Base-by-base conservation (phyloP, 2,797 vertebrate species). In the Sciurus vulgaris region DNA sequence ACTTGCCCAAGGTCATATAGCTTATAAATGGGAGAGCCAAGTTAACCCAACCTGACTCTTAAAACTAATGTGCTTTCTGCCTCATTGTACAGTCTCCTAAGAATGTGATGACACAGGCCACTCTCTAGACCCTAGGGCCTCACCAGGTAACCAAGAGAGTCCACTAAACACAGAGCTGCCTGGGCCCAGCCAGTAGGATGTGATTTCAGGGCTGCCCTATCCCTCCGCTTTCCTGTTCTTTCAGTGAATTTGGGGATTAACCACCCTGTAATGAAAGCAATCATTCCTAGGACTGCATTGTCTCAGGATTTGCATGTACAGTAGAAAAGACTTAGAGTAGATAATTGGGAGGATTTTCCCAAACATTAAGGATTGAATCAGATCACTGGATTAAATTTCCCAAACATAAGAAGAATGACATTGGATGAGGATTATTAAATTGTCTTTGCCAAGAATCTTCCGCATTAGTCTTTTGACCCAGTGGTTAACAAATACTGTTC, bases 391-490 rank as follows among this genome's bases (percentile, higher is more conserved):
- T 87, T 91, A 77, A 63, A 91, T 86, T 65, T 91, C 61, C 72
- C 76, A 91, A 87, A 88, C 1, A 47, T 73, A 56, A 74, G 10
- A 89, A 92, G 56, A 91, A 76, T 24, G 72, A 44, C 30, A 22
- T 56, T 49, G 33, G 13, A 76, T 41, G 14, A 28, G 35, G 24
- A 54, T 67, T 51, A 78, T 3, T 47, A 18, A 77, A 63, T 83
- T 67, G 11, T 63, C 78, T 87, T 85, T 83, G 38, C 76, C 79
- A 59, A 47, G 83, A 94, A 76, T 91, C 33, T 86, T 78, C 67
- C 9, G 69, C 28, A 82, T 35, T 20, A 41, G 30, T 74, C 28
- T 69, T 47, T n/a, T 49, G 20, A 86, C 14, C 17, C 5, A 63
- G 35, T 26, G 44, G 74, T 44, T 69, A 77, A 70, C 10, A 44